Percentiles rank a stretch among this genome's conserved stretches.
phyloP scores from a whole-genome alignment of 2,797 vertebrate species.

The Centropyge bicolor region DNA sequence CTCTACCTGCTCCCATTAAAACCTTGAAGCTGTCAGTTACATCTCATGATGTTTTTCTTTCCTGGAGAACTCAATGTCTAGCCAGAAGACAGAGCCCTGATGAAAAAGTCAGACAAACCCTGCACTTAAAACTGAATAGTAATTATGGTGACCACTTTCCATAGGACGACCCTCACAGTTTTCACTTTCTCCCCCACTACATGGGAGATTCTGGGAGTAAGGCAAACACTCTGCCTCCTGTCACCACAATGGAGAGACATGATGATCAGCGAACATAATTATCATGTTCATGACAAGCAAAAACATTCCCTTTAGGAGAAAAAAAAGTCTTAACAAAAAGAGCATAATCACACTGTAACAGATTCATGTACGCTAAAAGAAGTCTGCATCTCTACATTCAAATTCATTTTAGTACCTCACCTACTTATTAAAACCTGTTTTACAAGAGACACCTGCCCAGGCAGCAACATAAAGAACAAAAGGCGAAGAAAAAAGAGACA shows the following conservation, averaged over 20 bases:
- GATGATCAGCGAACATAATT: conserved; percentile 51
- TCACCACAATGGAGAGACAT: conserved; percentile 46
- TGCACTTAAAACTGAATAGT: conserved; percentile 63
- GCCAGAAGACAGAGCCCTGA: conserved; percentile 51
- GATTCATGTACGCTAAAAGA: conserved; percentile 23
- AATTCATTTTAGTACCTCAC: conserved; percentile 66
- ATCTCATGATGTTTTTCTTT: conserved; percentile 70
- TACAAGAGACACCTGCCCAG: conserved; percentile 70
- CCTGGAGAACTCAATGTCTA: conserved; percentile 52
- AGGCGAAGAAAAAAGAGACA: conserved; percentile 29
- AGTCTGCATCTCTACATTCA: conserved; percentile 43
- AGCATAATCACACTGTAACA: conserved; percentile 24
- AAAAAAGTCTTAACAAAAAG: conserved; percentile 8
- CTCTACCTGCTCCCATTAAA: conserved; percentile 46
- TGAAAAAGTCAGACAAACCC: conserved; percentile 65
- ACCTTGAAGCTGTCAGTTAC: conserved; percentile 53
- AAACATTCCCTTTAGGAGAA: conserved; percentile 23
- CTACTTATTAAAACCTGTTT: conserved; percentile 78
- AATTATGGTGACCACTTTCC: conserved; percentile 77
- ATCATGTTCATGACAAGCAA: conserved; percentile 37
- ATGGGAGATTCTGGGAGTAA: conserved; percentile 55
- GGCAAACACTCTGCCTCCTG: conserved; percentile 22
- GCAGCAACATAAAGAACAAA: conserved; percentile 58
- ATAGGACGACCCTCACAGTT: conserved; percentile 71
- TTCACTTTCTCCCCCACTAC: conserved; percentile 63